These are phyloP conservation scores for Hemichromis elongatus DNA, from an alignment of 2,113 vertebrate genomes.

Conservation along the genomic window DNA sequence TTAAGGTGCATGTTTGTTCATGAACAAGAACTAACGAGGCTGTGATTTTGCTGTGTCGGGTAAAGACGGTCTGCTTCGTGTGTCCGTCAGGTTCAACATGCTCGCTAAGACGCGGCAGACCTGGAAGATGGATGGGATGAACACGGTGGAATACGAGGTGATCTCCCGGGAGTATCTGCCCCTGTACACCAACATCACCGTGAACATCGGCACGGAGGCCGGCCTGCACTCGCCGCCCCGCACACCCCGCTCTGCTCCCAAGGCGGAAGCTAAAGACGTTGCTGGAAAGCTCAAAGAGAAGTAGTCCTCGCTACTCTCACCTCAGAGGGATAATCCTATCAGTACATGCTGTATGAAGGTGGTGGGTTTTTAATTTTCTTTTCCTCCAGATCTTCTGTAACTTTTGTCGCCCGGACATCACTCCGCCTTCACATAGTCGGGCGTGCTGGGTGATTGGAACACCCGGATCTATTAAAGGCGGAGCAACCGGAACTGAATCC, in stretches of 20 bases:
- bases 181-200: slow-evolving; percentile 81
- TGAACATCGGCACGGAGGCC: slow-evolving; percentile 69
- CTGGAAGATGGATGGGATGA: slow-evolving; percentile 75
- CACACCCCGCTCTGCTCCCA: neutral
- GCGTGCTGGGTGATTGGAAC: neutral
- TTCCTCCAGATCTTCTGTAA: neutral
- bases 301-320: neutral
- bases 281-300: neutral
- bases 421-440: neutral
- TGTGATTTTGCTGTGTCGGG: neutral
- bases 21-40: too few species aligned
- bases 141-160: slow-evolving; percentile 68
- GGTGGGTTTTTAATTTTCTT: neutral
- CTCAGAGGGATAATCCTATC: neutral
- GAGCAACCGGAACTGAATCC: neutral
- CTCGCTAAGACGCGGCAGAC: slow-evolving; percentile 71
- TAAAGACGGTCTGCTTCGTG: neutral
- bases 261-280: neutral
- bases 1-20: accelerated
- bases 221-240: slow-evolving; percentile 16
- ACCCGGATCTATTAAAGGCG: neutral
- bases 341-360: neutral
- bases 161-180: slow-evolving; percentile 68
- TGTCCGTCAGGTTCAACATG: slow-evolving; percentile 74
- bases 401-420: neutral